Evolutionary conservation across 2,888 invertebrate species (phyloP).

Genomic region (Lapara coniferarum): DNA sequence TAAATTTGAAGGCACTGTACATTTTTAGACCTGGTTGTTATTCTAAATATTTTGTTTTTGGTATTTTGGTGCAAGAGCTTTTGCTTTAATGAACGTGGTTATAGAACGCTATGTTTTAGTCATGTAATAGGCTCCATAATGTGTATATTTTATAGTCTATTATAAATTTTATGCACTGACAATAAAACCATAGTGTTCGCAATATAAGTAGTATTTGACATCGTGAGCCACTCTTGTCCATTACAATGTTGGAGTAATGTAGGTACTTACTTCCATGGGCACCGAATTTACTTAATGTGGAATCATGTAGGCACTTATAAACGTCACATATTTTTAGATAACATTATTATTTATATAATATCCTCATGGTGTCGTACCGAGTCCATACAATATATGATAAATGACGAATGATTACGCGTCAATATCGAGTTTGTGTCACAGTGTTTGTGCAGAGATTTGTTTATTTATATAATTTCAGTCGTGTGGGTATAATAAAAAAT

Average conservation of each 20-base stretch:
- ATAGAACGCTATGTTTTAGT: too few relatives aligned
- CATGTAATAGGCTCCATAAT: too few relatives aligned
- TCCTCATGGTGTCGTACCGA: slow-evolving; percentile 4
- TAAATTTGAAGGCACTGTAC: too few relatives aligned
- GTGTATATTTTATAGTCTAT: too few relatives aligned
- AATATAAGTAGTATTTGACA: too few relatives aligned
- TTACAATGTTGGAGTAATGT: background rate
- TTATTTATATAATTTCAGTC: background rate
- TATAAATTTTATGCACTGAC: too few relatives aligned
- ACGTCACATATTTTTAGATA: slow-evolving; percentile 5
- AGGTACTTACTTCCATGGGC: background rate
- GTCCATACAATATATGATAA: slow-evolving; percentile 2
- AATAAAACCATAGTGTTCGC: too few relatives aligned
- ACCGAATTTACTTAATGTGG: background rate
- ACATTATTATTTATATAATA: slow-evolving; percentile 8
- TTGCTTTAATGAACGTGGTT: too few relatives aligned
- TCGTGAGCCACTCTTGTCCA: too few relatives aligned
- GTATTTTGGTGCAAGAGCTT: too few relatives aligned
- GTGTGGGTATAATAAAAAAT: background rate
- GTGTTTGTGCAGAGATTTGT: background rate
- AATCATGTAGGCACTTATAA: background rate
- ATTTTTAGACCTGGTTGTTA: too few relatives aligned
- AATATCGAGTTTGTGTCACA: background rate
- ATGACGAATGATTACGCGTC: background rate
- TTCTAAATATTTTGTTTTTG: too few relatives aligned